Percentiles rank a stretch among this genome's conserved stretches.
These are phyloP conservation scores for Dyspetes luteomarginatus DNA, from an alignment of 2,888 invertebrate genomes.

Conservation along the genomic window DNA sequence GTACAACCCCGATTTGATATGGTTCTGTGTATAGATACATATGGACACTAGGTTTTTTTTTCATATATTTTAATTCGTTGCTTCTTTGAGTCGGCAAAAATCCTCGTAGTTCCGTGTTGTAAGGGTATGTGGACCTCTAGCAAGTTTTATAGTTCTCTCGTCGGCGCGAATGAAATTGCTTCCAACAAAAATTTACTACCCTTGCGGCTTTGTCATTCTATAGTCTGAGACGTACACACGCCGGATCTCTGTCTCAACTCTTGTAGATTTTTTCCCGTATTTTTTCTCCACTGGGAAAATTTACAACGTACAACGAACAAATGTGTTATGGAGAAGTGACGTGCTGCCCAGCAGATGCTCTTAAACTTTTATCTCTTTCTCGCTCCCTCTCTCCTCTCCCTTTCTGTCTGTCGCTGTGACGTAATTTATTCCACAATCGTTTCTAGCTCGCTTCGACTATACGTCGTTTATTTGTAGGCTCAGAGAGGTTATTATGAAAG, in stretches of 20 bases:
- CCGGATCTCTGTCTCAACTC: slow-evolving; percentile 24
- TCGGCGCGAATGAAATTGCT: slow-evolving; percentile 75
- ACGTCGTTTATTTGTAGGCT: slow-evolving; percentile 37
- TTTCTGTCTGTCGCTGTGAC: slow-evolving; percentile 68
- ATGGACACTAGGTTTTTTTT: background rate
- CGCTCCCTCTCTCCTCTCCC: slow-evolving; percentile 16
- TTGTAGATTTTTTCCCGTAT: background rate
- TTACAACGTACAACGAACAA: slow-evolving; percentile 73
- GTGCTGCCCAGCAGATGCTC: slow-evolving; percentile 67
- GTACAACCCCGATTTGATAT: slow-evolving; percentile 44
- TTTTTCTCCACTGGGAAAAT: slow-evolving; percentile 22
- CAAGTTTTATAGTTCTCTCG: slow-evolving; percentile 36
- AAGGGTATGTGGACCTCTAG: slow-evolving; percentile 16
- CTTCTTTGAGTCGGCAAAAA: slow-evolving; percentile 77
- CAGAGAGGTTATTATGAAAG: slow-evolving; percentile 2
- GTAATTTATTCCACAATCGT: slow-evolving; percentile 76
- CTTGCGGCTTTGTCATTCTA: slow-evolving; percentile 61
- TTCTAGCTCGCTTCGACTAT: slow-evolving; percentile 57
- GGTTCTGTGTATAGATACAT: slow-evolving; percentile 8
- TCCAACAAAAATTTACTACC: slow-evolving; percentile 80
- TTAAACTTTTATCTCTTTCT: slow-evolving; percentile 34
- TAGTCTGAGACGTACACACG: slow-evolving; percentile 5
- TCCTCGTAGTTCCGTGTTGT: slow-evolving; percentile 54
- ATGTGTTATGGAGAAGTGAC: slow-evolving; percentile 75
- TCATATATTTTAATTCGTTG: slow-evolving; percentile 64